phyloP scores from a whole-genome alignment of 2,888 invertebrate genomes.

The Hermaeophaga mercurialis region DNA sequence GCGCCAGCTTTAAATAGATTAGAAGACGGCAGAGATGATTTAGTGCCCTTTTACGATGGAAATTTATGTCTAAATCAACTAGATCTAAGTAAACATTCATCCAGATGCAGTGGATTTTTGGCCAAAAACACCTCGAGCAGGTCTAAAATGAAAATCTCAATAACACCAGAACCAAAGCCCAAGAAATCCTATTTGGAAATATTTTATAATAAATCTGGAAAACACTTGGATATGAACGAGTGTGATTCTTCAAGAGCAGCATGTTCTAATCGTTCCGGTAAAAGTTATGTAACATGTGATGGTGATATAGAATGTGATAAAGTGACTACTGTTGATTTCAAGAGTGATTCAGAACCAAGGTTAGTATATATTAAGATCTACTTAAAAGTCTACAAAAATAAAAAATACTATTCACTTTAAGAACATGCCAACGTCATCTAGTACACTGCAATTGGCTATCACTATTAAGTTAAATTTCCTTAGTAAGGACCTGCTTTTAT shows the following conservation, averaged over 20 bases:
- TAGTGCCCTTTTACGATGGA: conserved; percentile 31
- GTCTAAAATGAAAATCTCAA: conserved; percentile 1
- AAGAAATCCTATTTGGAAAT: conserved; percentile 31
- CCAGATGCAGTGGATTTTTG: conserved; percentile 7
- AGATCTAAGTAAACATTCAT: conserved; percentile 15
- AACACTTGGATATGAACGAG: background rate
- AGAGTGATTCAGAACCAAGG: conserved; percentile 1
- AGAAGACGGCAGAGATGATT: conserved; percentile 16
- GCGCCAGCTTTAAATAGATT: background rate
- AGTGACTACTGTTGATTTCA: background rate
- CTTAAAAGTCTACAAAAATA: too few relatives aligned
- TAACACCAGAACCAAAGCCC: background rate
- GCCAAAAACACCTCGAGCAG: background rate
- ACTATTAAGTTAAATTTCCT: too few relatives aligned
- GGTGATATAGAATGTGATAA: conserved; percentile 7
- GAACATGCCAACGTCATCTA: too few relatives aligned
- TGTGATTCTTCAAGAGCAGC: conserved; percentile 13
- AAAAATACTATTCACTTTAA: too few relatives aligned
- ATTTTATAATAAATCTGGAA: conserved; percentile 24
- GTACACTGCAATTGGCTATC: too few relatives aligned
- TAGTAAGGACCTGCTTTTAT: too few relatives aligned
- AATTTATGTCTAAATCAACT: conserved; percentile 26
- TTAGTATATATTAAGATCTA: background rate
- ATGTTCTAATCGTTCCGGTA: conserved; percentile 18
- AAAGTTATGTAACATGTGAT: conserved; percentile 24